A percentile compares a stretch with the other conserved stretches of the same genome.
These are phyloP conservation scores for Perizoma flavofasciatum DNA, from an alignment of 2,888 invertebrate genomes.

Conservation along the genomic window DNA sequence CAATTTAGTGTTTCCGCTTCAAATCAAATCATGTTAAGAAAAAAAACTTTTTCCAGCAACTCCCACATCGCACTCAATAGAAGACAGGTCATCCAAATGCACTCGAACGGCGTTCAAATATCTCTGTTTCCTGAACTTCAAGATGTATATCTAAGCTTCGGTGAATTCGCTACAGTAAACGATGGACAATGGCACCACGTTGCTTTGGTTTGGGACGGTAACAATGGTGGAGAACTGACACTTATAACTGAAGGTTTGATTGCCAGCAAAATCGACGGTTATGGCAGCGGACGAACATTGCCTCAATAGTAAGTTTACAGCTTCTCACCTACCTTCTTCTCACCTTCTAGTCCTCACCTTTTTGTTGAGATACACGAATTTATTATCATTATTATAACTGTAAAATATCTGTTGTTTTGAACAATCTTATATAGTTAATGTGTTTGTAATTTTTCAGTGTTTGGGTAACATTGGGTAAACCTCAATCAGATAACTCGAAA, in stretches of 20 bases:
- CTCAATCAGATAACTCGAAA: slow-evolving; percentile 91
- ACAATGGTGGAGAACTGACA: slow-evolving; percentile 92
- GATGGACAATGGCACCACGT: slow-evolving; percentile 99
- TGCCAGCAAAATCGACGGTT: slow-evolving; percentile 95
- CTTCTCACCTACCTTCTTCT: background rate
- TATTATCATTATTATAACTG: background rate
- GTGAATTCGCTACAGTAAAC: slow-evolving; percentile 96
- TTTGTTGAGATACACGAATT: background rate
- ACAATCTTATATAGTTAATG: too few relatives aligned
- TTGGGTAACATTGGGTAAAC: slow-evolving; percentile 96
- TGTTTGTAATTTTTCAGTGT: slow-evolving; percentile 83
- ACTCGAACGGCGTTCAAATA: slow-evolving; percentile 96
- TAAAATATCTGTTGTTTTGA: background rate
- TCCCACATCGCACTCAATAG: slow-evolving; percentile 90
- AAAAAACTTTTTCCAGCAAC: slow-evolving; percentile 79
- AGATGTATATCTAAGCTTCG: slow-evolving; percentile 95
- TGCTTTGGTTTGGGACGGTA: slow-evolving; percentile 97
- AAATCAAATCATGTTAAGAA: too few relatives aligned
- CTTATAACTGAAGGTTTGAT: slow-evolving; percentile 98
- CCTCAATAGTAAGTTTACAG: slow-evolving; percentile 89
- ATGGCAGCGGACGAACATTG: slow-evolving; percentile 91
- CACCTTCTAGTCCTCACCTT: too few relatives aligned
- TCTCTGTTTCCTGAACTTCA: slow-evolving; percentile 94
- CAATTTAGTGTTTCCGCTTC: too few relatives aligned
- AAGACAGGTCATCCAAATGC: slow-evolving; percentile 94